Percentiles rank a stretch among this genome's conserved stretches.
Conservation (phyloP, 1,140 invertebrate genomes). For the Atta colombica region DNA sequence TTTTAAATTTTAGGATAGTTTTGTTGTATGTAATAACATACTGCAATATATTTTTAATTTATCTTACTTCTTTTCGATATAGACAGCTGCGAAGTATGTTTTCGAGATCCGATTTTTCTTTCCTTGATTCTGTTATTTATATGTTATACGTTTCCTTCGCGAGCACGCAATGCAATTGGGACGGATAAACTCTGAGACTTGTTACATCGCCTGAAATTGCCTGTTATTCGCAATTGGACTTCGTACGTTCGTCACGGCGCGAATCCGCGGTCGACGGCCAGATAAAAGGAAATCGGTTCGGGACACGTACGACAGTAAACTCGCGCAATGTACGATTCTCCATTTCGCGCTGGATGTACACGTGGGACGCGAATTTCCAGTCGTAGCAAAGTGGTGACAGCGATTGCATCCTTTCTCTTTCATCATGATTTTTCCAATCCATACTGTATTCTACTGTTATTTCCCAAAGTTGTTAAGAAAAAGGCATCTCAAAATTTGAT, state of each 20-base stretch:
- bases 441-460: background rate
- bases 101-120: background rate
- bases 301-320: conserved; percentile 48
- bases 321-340: conserved; percentile 33
- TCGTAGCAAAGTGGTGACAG: conserved; percentile 29
- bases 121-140: conserved; percentile 29
- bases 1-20: background rate
- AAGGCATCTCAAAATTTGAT: background rate
- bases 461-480: background rate
- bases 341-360: conserved; percentile 11
- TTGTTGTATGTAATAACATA: background rate
- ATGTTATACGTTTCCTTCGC: background rate
- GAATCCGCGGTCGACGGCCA: conserved; percentile 38
- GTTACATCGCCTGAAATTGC: conserved; percentile 49
- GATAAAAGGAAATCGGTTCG: conserved; percentile 68
- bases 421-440: background rate
- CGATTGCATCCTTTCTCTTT: conserved; percentile 27
- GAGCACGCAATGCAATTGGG: conserved; percentile 3
- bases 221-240: conserved; percentile 49
- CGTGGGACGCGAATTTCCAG: conserved; percentile 48
- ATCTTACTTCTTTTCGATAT: background rate
- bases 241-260: conserved; percentile 49
- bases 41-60: background rate
- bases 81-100: background rate
- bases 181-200: conserved; percentile 41